Percentiles rank a stretch among this genome's conserved stretches.
phyloP scores from a whole-genome alignment of 2,888 invertebrate genomes.

The Megalurothrips usitatus region DNA sequence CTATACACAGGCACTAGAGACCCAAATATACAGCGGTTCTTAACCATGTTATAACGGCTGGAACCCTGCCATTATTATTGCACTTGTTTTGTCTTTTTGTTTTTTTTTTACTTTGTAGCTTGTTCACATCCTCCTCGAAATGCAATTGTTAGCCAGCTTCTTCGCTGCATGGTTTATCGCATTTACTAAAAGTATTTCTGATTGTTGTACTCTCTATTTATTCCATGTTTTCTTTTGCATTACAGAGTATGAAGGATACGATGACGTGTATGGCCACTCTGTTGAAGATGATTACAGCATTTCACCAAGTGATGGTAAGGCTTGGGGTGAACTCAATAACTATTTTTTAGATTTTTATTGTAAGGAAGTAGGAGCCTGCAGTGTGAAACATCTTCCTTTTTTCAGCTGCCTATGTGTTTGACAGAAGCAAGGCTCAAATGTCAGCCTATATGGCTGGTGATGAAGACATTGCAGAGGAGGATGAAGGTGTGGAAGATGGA shows the following conservation, averaged over 20 bases:
- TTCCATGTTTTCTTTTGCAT: conserved; percentile 37
- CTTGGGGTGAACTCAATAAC: not conserved
- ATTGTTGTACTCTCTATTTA: conserved; percentile 30
- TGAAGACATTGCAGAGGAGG: conserved; percentile 64
- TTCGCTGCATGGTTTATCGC: conserved; percentile 2
- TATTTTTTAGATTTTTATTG: not conserved
- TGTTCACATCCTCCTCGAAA: not conserved
- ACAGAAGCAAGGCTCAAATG: conserved; percentile 61
- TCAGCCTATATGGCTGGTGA: conserved; percentile 65
- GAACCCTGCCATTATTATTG: not conserved
- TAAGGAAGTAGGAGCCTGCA: no score
- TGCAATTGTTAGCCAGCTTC: not conserved
- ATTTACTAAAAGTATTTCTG: not conserved
- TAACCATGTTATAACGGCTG: no score
- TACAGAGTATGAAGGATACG: conserved; percentile 82
- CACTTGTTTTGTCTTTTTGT: not conserved
- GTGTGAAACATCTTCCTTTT: not conserved
- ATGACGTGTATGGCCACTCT: conserved; percentile 89
- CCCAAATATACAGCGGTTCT: no score
- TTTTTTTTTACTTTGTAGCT: not conserved
- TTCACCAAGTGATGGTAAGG: conserved; percentile 73
- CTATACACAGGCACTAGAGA: no score
- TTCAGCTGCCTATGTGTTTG: conserved; percentile 63
- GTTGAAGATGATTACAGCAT: conserved; percentile 89
- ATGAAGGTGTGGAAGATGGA: conserved; percentile 56